These are phyloP conservation scores for Biston stratarius DNA, from an alignment of 2,888 invertebrate genomes.

Conservation along the genomic window DNA sequence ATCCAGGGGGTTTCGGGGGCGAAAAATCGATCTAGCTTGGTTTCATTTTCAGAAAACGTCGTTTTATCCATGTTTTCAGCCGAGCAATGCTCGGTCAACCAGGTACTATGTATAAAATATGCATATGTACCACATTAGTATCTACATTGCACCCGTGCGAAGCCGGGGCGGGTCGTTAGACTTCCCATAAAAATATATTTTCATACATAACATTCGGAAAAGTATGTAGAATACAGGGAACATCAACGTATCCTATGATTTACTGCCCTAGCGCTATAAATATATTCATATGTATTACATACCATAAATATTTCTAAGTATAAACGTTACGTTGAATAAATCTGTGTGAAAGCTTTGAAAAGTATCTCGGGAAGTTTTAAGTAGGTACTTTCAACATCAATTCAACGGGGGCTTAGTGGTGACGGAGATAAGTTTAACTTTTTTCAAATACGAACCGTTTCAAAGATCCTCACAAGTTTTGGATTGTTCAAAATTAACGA, in stretches of 20 bases:
- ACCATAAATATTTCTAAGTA: slow-evolving; percentile 42
- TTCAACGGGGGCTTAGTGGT: slow-evolving; percentile 50
- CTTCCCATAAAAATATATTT: background rate
- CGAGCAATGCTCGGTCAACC: too few species aligned
- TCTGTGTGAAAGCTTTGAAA: slow-evolving; percentile 48
- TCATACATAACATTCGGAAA: slow-evolving; percentile 4
- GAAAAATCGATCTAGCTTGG: too few species aligned
- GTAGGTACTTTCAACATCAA: slow-evolving; percentile 51
- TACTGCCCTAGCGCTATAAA: slow-evolving; percentile 9
- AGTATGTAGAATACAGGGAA: background rate
- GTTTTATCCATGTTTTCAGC: too few species aligned
- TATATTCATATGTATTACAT: slow-evolving; percentile 10
- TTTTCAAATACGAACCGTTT: slow-evolving; percentile 26
- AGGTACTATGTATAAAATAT: too few species aligned
- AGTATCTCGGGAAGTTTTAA: slow-evolving; percentile 46
- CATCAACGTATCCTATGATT: slow-evolving; percentile 3
- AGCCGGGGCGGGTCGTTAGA: too few species aligned
- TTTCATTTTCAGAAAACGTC: too few species aligned
- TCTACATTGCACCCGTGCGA: too few species aligned
- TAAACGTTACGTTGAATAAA: slow-evolving; percentile 43
- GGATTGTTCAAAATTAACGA: slow-evolving; percentile 3
- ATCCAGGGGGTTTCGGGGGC: too few species aligned
- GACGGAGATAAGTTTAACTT: slow-evolving; percentile 45
- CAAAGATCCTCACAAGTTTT: slow-evolving; percentile 27
- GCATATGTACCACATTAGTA: too few species aligned